These are phyloP conservation scores for Harpagifer antarcticus DNA, from an alignment of 2,797 vertebrate genomes.

Conservation along the genomic window DNA sequence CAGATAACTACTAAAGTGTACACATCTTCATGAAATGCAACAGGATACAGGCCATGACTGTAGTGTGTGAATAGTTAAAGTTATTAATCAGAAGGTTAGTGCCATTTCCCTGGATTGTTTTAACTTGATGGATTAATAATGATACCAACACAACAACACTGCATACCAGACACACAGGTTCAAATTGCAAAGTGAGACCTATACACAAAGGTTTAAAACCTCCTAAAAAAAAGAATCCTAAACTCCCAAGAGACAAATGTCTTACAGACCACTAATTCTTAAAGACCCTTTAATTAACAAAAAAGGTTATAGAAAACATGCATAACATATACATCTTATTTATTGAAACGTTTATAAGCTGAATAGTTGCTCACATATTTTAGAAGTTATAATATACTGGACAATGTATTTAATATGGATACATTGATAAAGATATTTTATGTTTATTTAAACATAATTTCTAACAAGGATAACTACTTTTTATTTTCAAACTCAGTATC, in stretches of 20 bases:
- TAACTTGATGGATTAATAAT: background rate
- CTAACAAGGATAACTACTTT: background rate
- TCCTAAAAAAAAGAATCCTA: background rate
- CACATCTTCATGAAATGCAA: background rate
- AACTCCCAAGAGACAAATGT: background rate
- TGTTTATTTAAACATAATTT: background rate
- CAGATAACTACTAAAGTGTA: slow-evolving; percentile 3
- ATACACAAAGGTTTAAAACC: background rate
- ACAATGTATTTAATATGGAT: background rate
- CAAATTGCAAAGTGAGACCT: background rate
- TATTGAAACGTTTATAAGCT: slow-evolving; percentile 30
- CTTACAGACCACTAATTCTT: background rate
- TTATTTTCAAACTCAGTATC: background rate
- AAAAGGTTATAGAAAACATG: slow-evolving; percentile 2
- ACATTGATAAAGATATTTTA: background rate
- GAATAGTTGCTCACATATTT: background rate
- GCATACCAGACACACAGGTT: background rate
- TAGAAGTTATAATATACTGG: background rate
- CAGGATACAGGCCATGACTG: background rate
- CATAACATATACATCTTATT: slow-evolving; percentile 31
- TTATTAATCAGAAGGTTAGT: background rate
- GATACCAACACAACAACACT: background rate
- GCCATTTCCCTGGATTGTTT: slow-evolving; percentile 8
- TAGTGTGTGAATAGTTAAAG: background rate
- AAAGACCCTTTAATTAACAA: background rate